phyloP scores from a whole-genome alignment of 2,888 invertebrate genomes.

The Tetrapedia diversipes region DNA sequence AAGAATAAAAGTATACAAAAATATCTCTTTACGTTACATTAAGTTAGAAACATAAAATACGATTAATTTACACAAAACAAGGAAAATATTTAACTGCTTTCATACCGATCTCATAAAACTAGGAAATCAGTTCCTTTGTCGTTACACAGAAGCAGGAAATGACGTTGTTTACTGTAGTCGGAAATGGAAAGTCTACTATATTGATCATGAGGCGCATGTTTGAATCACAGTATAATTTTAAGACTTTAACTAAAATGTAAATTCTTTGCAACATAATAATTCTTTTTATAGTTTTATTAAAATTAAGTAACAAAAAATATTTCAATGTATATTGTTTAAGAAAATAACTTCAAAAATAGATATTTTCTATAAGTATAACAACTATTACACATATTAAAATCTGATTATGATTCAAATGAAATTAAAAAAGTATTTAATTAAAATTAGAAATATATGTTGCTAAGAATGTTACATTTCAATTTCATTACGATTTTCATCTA shows the following conservation, averaged over 20 bases:
- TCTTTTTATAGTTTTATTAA: neutral
- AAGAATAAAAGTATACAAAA: neutral
- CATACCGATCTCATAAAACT: neutral
- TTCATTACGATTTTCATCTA: too few relatives aligned
- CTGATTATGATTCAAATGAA: neutral
- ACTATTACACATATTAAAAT: neutral
- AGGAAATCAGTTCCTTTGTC: constrained; percentile 22
- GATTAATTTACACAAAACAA: neutral
- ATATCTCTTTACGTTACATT: constrained; percentile 2
- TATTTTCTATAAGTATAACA: neutral
- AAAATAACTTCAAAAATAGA: neutral
- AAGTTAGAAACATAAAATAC: neutral
- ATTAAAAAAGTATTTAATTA: neutral
- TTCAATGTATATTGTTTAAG: neutral
- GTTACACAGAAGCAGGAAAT: constrained; percentile 58
- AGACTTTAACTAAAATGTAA: neutral
- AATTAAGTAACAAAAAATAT: neutral
- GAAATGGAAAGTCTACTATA: constrained; percentile 53
- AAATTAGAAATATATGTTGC: neutral
- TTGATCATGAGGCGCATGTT: constrained; percentile 34
- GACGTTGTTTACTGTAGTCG: constrained; percentile 53
- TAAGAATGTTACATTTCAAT: neutral
- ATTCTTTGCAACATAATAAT: neutral
- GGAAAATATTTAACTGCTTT: neutral
- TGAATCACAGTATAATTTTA: neutral